Base-by-base conservation (phyloP, 2,888 invertebrate genomes). In the Chironomus riparius region DNA sequence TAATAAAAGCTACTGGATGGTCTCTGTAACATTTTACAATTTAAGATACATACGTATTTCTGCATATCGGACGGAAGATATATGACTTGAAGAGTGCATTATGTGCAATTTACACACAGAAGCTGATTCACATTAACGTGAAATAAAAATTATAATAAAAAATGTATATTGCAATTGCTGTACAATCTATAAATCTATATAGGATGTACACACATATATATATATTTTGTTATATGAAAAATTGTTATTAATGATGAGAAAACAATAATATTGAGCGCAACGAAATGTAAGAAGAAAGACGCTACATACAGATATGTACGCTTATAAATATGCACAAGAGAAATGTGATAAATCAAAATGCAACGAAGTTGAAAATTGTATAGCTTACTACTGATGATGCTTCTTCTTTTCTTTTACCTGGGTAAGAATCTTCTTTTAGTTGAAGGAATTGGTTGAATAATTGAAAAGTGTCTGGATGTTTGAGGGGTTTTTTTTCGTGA, bases 161-260 rank as follows among this genome's bases (percentile, higher is more conserved):
- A 24, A 62, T 18, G 21, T 62, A 38, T 38, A 38, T 38, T 38
- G 38, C 38, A 38, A 38, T 38, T 38, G 38, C 38, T 10, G 38
- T 38, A 38, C 38, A 38, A 38, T 38, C 38, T 38, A 38, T 38
- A 1, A 7, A 38, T 38, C 38, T 38, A 38, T 38, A 38, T 38
- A 38, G 38, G 38, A 38, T 38, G 7, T 38, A 38, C 38, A 38
- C 38, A 38, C 10, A 38, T 38, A 28, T 6, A 28, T 28, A 38
- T 10, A 28, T 69, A 38, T 38, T 38, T 38, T 38, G 38, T 38
- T 62, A 72, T n/a, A 61, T 72, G 61, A 72, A 72, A 50, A 72
- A 72, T 72, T 72, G 24, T 72, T 72, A 72, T 72, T 72, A 72
- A 72, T 72, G 72, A 72, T 72, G 72, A 50, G 72, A 72, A 72